phyloP scores from a whole-genome alignment of 2,888 invertebrate species.

The Bugulina stolonifera region DNA sequence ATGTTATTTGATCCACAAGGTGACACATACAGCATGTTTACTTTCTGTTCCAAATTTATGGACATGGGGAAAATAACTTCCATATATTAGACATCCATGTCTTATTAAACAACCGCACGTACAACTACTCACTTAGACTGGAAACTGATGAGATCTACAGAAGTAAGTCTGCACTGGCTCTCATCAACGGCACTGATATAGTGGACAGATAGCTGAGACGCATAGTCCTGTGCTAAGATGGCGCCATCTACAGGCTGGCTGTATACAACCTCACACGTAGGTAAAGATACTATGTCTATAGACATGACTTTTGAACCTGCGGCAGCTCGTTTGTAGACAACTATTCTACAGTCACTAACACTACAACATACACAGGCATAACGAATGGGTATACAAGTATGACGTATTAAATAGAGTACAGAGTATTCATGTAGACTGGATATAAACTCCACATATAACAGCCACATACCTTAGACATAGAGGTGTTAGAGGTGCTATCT shows the following conservation, averaged over 20 bases:
- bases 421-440: neutral
- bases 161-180: neutral
- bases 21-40: too few species aligned
- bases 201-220: neutral
- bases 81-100: too few species aligned
- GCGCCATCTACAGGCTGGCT: neutral
- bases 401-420: too few species aligned
- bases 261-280: neutral
- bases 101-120: too few species aligned
- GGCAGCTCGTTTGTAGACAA: neutral
- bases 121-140: conserved; percentile 19
- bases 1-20: too few species aligned
- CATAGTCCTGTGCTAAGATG: neutral
- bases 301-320: neutral
- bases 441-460: neutral
- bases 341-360: conserved; percentile 15
- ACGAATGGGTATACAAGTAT: too few species aligned
- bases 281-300: neutral
- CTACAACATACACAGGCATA: too few species aligned
- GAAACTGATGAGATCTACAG: neutral
- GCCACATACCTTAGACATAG: neutral
- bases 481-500: neutral
- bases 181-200: neutral
- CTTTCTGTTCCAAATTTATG: too few species aligned
- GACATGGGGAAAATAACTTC: too few species aligned